phyloP scores from a whole-genome alignment of 2,113 vertebrate species.

The Phalacrocorax brasilianus region DNA sequence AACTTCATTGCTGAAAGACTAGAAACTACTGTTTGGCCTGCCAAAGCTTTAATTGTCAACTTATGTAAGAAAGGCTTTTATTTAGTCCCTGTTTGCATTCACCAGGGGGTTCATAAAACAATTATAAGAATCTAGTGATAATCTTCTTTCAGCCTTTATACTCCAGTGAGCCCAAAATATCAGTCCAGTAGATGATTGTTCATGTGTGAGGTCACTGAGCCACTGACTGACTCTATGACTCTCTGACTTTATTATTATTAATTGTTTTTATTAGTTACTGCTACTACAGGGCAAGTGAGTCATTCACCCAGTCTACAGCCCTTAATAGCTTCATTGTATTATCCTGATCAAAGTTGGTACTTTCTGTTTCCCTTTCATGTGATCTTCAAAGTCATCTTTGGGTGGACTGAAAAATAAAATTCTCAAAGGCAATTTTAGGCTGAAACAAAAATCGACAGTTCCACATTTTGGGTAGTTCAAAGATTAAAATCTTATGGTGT shows the following conservation, averaged over 20 bases:
- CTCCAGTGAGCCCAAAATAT: conserved; percentile 52
- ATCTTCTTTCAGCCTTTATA: conserved; percentile 70
- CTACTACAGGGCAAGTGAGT: conserved; percentile 29
- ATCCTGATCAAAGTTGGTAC: conserved; percentile 22
- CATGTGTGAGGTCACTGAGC: background rate
- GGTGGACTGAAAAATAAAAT: conserved; percentile 6
- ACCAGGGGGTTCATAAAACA: conserved; percentile 66
- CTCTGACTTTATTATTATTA: conserved; percentile 49
- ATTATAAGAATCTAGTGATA: conserved; percentile 67
- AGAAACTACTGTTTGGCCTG: conserved; percentile 66
- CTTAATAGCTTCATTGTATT: conserved; percentile 49
- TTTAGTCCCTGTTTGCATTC: conserved; percentile 69
- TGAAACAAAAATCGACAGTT: background rate
- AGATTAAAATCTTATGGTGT: conserved; percentile 20
- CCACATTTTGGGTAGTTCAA: background rate
- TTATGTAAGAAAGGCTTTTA: conserved; percentile 42
- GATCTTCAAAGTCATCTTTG: conserved; percentile 37
- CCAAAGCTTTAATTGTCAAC: conserved; percentile 64
- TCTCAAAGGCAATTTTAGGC: background rate
- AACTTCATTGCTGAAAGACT: conserved; percentile 63
- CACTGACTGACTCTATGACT: background rate
- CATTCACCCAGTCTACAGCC: background rate
- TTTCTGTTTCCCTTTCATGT: conserved; percentile 25
- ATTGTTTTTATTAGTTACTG: conserved; percentile 40
- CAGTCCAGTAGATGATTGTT: conserved; percentile 4